Conservation (phyloP, 2,888 invertebrate genomes). For the Dendrolimus houi region DNA sequence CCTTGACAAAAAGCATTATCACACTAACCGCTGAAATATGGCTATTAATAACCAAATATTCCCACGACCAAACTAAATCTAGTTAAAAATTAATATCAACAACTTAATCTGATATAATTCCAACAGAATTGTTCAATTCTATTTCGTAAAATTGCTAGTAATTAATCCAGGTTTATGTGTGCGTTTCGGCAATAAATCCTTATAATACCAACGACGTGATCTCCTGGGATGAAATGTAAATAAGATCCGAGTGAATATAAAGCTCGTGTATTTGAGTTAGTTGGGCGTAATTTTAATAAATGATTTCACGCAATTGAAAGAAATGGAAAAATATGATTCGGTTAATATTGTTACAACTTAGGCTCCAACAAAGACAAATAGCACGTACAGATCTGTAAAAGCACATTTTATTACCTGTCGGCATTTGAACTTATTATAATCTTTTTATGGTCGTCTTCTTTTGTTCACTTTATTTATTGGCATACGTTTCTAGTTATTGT, state of each 20-base stretch:
- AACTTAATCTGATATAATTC: background rate
- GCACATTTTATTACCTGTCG: too few relatives aligned
- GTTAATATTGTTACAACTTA: too few relatives aligned
- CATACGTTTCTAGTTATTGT: too few relatives aligned
- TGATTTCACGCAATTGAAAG: background rate
- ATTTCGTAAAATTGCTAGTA: conserved; percentile 1
- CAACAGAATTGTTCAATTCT: conserved; percentile 1
- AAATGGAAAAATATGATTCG: conserved; percentile 1
- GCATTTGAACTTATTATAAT: too few relatives aligned
- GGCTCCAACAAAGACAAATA: too few relatives aligned
- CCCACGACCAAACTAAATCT: background rate
- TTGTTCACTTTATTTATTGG: too few relatives aligned
- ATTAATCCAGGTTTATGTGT: conserved; percentile 7
- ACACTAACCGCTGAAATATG: background rate
- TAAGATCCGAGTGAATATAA: conserved; percentile 2
- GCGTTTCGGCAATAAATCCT: conserved; percentile 5
- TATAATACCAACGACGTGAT: conserved; percentile 1
- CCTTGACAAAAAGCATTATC: background rate
- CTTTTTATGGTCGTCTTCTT: too few relatives aligned
- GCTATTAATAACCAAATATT: background rate
- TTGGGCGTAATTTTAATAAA: background rate
- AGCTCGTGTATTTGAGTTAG: background rate
- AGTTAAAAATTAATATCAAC: background rate
- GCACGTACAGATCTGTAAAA: too few relatives aligned
- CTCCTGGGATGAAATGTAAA: conserved; percentile 4